phyloP scores from a whole-genome alignment of 2,888 invertebrate species.

The Tanypteryx hageni region DNA sequence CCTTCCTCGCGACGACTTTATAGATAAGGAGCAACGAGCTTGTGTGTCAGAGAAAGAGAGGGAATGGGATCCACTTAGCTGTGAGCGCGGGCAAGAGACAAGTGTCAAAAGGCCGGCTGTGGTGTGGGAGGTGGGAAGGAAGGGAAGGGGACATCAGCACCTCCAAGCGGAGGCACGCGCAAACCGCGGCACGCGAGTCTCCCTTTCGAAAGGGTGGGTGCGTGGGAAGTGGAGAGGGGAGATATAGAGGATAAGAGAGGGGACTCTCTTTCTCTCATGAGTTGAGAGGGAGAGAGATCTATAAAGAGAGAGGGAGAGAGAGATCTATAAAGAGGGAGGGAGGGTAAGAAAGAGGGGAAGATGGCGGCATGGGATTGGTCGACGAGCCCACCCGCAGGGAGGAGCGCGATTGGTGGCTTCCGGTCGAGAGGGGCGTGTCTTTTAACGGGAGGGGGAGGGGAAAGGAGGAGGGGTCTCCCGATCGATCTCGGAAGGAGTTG shows the following conservation, averaged over 20 bases:
- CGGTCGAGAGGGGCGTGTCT: conserved; percentile 29
- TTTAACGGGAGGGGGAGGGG: background rate
- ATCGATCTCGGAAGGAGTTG: conserved; percentile 41
- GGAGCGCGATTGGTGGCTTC: background rate
- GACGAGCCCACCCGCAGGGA: background rate
- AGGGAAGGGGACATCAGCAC: background rate
- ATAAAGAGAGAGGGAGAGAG: background rate
- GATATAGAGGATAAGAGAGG: background rate
- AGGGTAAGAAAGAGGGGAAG: background rate
- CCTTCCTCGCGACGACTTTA: too few relatives aligned
- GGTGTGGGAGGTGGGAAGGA: background rate
- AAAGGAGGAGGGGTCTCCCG: background rate
- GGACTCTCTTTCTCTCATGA: too few relatives aligned
- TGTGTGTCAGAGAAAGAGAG: background rate
- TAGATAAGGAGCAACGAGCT: background rate
- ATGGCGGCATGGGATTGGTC: background rate
- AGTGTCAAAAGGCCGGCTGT: conserved; percentile 12
- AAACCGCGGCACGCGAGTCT: conserved; percentile 46
- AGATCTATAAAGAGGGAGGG: background rate
- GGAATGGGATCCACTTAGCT: background rate
- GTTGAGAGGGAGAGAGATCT: too few relatives aligned
- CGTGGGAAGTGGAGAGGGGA: background rate
- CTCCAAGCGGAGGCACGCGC: conserved; percentile 35
- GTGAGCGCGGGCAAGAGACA: background rate
- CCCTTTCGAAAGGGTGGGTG: background rate